These are phyloP conservation scores for Ianthella basta DNA, from an alignment of 37 sponge, comb jelly and placozoan genomes.

Conservation along the genomic window DNA sequence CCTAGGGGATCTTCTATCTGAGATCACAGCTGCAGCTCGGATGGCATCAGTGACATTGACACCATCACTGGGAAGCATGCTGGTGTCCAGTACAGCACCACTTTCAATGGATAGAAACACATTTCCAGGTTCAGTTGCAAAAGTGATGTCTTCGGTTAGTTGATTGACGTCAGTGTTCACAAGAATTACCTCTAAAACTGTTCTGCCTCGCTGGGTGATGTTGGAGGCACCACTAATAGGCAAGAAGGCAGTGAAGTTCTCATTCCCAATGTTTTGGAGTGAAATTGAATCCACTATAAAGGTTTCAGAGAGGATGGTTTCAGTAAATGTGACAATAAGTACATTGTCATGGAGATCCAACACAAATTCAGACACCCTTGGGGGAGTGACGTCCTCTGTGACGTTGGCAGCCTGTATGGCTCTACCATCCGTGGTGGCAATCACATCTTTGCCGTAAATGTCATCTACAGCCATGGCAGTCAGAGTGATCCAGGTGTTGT, in stretches of 20 bases:
- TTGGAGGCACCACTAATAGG: slow-evolving; percentile 26
- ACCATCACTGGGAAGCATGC: slow-evolving; percentile 37
- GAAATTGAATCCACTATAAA: slow-evolving; percentile 45
- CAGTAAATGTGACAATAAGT: slow-evolving; percentile 69
- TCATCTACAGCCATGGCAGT: slow-evolving; percentile 66
- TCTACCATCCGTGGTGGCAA: slow-evolving; percentile 73
- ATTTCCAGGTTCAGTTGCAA: slow-evolving; percentile 65
- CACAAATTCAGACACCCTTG: slow-evolving; percentile 52
- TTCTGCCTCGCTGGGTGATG: slow-evolving; percentile 10
- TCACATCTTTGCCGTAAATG: slow-evolving; percentile 53
- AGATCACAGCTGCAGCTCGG: slow-evolving; percentile 35
- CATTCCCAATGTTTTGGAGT: slow-evolving; percentile 37
- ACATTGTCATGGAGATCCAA: slow-evolving; percentile 66
- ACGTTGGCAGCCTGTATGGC: slow-evolving; percentile 55
- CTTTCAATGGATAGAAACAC: slow-evolving; percentile 49
- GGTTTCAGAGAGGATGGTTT: slow-evolving; percentile 48
- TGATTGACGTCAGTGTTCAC: slow-evolving; percentile 63
- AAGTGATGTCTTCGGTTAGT: slow-evolving; percentile 58
- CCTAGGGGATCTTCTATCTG: slow-evolving; percentile 46
- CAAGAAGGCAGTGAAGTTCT: slow-evolving; percentile 26
- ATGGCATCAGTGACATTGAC: slow-evolving; percentile 21
- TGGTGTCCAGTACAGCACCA: slow-evolving; percentile 49
- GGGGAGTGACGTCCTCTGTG: slow-evolving; percentile 67
- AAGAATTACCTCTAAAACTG: slow-evolving; percentile 51
- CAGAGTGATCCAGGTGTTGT: slow-evolving; percentile 76